Conservation (phyloP, 2,797 vertebrate genomes). For the Rhabdomys pumilio region DNA sequence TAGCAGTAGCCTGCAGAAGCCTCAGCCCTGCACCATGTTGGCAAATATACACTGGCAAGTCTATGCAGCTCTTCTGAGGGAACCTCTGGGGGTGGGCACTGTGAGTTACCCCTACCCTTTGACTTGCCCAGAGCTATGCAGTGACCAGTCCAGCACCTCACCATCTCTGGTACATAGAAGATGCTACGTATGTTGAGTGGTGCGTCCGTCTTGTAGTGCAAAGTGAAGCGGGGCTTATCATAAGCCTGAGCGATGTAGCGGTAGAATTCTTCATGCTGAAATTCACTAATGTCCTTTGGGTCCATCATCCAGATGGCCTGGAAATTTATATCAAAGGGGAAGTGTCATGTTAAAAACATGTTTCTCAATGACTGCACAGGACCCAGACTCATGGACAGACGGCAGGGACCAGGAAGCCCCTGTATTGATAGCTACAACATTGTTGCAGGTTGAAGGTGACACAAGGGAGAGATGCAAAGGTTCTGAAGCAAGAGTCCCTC, state of each 20-base stretch:
- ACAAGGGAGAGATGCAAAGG: background rate
- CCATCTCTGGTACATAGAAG: conserved; percentile 96
- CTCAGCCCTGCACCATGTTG: no score
- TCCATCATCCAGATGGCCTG: conserved; percentile 99
- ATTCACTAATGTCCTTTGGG: conserved; percentile 94
- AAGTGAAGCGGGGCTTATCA: conserved; percentile 95
- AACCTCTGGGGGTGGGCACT: background rate
- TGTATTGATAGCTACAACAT: background rate
- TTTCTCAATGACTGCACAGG: background rate
- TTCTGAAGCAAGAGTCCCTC: background rate
- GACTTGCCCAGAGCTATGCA: background rate
- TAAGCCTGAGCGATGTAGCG: conserved; percentile 94
- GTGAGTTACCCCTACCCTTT: background rate
- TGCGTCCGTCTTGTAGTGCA: conserved; percentile 96
- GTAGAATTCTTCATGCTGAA: conserved; percentile 98
- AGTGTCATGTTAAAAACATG: accelerated
- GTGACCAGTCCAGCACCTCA: conserved; percentile 82
- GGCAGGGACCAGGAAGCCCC: background rate
- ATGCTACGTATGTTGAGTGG: conserved; percentile 98
- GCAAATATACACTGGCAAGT: background rate
- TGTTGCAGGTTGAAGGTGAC: background rate
- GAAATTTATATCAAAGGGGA: background rate
- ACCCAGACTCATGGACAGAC: background rate
- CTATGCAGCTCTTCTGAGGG: background rate
- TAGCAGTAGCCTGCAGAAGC: background rate